Evolutionary conservation across 2,888 invertebrate genomes (phyloP), one percentile per base, ranked within the genome.

Genomic region (Sepioteuthis lessoniana): DNA sequence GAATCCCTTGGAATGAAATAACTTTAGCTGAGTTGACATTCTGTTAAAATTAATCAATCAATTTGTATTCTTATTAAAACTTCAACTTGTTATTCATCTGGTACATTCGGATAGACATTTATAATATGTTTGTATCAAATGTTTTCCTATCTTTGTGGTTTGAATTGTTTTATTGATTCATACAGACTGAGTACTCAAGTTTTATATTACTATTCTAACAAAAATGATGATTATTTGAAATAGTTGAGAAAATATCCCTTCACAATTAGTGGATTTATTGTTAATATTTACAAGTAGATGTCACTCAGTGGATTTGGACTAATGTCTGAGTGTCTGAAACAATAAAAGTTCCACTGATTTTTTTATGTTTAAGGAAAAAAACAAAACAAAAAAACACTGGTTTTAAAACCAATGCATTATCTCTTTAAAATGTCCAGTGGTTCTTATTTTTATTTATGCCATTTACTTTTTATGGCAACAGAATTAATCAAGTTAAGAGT

Each of bases 401-500:
- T 13, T 31, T 35, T 25, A 76, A 76, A 76, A 76, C 16, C 35
- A 76, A n/a, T 76, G 16, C 35, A n/a, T 76, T 76, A n/a, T 76
- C n/a, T 76, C 60, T 60, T 60, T 60, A 60, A 60, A 60, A 28
- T 60, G 28, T 25, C 60, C 8, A 21, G 5, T 25, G 60, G 60
- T 31, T 60, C 31, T 76, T 76, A 35, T 21, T 76, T 76, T 76
- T 76, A 76, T 76, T 76, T 35, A 19, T 76, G 19, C 76, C n/a
- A 35, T 76, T 76, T 76, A 76, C 76, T 76, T 76, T 76, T 76
- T 76, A n/a, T 76, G 76, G 35, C 76, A 76, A 76, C 16, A 76
- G n/a, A 35, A n/a, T 76, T 76, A 76, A n/a, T 76, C 76, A 76
- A 76, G n/a, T 76, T 76, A 76, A n/a, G n/a, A 76, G 76, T 76